Conservation (phyloP, 2,113 vertebrate genomes). For the Gobiocypris rarus region DNA sequence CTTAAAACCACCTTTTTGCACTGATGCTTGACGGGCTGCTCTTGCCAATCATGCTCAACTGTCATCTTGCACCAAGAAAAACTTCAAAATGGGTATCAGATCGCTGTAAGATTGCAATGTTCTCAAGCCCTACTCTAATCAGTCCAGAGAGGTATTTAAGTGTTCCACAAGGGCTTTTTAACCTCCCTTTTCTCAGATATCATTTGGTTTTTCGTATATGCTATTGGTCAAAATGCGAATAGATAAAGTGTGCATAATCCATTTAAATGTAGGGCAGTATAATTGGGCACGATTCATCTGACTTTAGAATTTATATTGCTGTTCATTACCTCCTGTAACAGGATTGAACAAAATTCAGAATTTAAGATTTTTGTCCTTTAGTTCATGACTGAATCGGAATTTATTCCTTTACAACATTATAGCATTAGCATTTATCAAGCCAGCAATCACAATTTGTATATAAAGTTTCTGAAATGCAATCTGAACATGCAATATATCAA, state of each 20-base stretch:
- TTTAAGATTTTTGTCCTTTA: neutral
- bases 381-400: neutral
- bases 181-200: slow-evolving; percentile 32
- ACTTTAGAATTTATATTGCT: neutral
- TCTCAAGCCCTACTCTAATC: slow-evolving; percentile 31
- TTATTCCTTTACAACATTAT: neutral
- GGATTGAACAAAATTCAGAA: neutral
- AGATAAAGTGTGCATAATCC: slow-evolving; percentile 49
- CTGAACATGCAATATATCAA: too few relatives aligned
- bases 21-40: neutral
- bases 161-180: slow-evolving; percentile 35
- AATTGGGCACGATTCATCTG: neutral
- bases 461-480: too few relatives aligned
- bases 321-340: neutral
- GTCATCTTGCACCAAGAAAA: neutral
- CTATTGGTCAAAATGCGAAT: slow-evolving; percentile 34
- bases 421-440: neutral
- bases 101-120: neutral
- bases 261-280: slow-evolving; percentile 33
- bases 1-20: slow-evolving; percentile 24
- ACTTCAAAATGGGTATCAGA: slow-evolving; percentile 11
- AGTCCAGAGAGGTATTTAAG: slow-evolving; percentile 33
- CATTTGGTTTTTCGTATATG: neutral
- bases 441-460: neutral
- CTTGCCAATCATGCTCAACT: slow-evolving; percentile 15